Evolutionary conservation across 1,140 invertebrate genomes (phyloP).

Genomic region (Stegodyphus dumicola): DNA sequence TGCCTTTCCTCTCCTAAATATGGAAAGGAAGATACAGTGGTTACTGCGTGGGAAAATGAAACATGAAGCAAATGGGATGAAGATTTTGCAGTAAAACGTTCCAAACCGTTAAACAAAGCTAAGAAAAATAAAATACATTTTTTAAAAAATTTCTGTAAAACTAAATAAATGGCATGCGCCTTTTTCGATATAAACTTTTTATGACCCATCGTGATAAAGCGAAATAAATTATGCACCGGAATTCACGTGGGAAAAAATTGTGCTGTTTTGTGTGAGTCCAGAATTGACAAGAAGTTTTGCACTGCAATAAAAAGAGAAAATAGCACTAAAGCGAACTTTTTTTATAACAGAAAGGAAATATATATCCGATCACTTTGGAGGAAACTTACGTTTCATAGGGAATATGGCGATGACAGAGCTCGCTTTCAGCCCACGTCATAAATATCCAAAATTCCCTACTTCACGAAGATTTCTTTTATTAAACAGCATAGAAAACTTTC

Average conservation of each 20-base stretch:
- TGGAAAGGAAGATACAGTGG: neutral
- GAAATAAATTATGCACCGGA: slow-evolving; percentile 15
- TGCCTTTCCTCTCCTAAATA: neutral
- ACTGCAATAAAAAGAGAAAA: neutral
- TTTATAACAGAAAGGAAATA: neutral
- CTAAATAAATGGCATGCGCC: neutral
- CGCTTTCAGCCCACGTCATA: neutral
- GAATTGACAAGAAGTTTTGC: neutral
- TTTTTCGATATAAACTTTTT: neutral
- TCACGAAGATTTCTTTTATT: too few species aligned
- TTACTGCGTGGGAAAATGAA: too few species aligned
- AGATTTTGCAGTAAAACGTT: slow-evolving; percentile 10
- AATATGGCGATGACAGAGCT: neutral
- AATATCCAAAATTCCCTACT: neutral
- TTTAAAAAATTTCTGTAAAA: neutral
- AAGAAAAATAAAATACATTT: neutral
- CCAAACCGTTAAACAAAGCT: neutral
- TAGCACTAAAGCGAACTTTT: neutral
- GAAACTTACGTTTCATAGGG: neutral
- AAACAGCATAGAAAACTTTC: too few species aligned
- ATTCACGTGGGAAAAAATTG: neutral
- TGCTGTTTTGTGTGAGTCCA: neutral
- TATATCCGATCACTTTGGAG: neutral
- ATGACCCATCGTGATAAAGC: slow-evolving; percentile 12
- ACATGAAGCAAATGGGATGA: neutral